These are phyloP conservation scores for Drosophila lutescens DNA, from an alignment of 2,888 invertebrate genomes.

Conservation along the genomic window DNA sequence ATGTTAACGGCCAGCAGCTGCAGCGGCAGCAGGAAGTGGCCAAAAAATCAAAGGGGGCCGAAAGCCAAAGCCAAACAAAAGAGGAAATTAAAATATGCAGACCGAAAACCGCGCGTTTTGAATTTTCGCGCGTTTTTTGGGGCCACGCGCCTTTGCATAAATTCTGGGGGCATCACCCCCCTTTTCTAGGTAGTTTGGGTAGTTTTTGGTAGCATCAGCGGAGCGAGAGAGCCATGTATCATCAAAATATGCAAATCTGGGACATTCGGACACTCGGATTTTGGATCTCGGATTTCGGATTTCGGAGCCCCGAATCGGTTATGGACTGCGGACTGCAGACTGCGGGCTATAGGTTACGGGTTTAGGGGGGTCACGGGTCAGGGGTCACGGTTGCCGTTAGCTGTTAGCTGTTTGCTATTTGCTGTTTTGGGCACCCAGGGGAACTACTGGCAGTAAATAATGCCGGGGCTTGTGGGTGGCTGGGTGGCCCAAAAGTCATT, in stretches of 20 bases:
- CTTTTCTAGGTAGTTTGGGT: too few relatives aligned
- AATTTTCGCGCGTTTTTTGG: constrained; percentile 75
- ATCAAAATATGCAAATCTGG: constrained; percentile 76
- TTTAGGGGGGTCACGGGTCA: not conserved
- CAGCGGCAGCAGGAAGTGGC: constrained; percentile 45
- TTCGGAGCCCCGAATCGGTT: constrained; percentile 12
- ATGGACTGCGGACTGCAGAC: constrained; percentile 1
- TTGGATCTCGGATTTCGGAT: constrained; percentile 2
- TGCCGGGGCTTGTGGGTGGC: constrained; percentile 17
- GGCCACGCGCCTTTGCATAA: constrained; percentile 71
- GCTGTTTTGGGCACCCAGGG: constrained; percentile 15
- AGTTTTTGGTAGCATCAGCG: constrained; percentile 6
- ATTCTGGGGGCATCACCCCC: too few relatives aligned
- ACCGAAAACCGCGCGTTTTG: constrained; percentile 76
- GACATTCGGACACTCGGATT: constrained; percentile 24
- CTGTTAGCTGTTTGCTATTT: constrained; percentile 25
- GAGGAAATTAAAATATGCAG: constrained; percentile 82
- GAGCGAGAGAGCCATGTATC: constrained; percentile 63
- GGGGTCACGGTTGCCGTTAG: not conserved
- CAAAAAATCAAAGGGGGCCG: not conserved
- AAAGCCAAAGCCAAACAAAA: constrained; percentile 58
- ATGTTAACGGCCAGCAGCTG: constrained; percentile 60
- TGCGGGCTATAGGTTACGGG: constrained; percentile 24
- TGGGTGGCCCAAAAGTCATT: constrained; percentile 55
- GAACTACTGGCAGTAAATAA: constrained; percentile 63